These are phyloP conservation scores for Selenia dentaria DNA, from an alignment of 2,888 invertebrate species.

Conservation along the genomic window DNA sequence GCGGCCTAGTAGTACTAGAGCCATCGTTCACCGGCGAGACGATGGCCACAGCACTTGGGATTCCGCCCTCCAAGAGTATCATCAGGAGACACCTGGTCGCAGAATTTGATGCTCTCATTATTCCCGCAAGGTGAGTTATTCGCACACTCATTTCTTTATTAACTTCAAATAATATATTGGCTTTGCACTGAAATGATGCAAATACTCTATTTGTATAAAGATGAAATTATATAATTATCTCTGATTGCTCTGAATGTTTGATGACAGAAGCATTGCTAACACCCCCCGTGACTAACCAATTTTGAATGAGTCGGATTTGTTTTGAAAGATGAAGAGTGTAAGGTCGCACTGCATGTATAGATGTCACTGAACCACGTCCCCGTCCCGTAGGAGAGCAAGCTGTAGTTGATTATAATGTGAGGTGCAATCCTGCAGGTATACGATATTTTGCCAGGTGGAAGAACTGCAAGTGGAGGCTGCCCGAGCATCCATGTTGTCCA, in stretches of 20 bases:
- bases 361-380: constrained; percentile 35
- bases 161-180: constrained; percentile 23
- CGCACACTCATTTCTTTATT: not conserved
- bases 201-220: constrained; percentile 8
- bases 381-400: constrained; percentile 67
- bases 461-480: constrained; percentile 92
- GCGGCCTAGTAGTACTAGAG: constrained; percentile 96
- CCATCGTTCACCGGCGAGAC: constrained; percentile 97
- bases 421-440: constrained; percentile 88
- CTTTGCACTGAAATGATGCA: not conserved
- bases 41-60: constrained; percentile 96
- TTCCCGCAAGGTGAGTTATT: constrained; percentile 93
- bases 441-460: constrained; percentile 94
- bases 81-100: constrained; percentile 95
- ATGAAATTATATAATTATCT: constrained; percentile 13
- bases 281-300: constrained; percentile 16
- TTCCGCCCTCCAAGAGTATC: constrained; percentile 96
- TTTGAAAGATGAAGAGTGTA: constrained; percentile 22
- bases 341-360: constrained; percentile 37
- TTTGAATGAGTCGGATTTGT: not conserved
- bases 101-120: constrained; percentile 95
- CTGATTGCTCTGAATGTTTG: constrained; percentile 3
- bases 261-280: constrained; percentile 22
- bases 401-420: constrained; percentile 83
- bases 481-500: constrained; percentile 87